Percentiles rank a stretch among this genome's conserved stretches.
phyloP scores from a whole-genome alignment of 2,113 vertebrate species.

The Aegypius monachus region DNA sequence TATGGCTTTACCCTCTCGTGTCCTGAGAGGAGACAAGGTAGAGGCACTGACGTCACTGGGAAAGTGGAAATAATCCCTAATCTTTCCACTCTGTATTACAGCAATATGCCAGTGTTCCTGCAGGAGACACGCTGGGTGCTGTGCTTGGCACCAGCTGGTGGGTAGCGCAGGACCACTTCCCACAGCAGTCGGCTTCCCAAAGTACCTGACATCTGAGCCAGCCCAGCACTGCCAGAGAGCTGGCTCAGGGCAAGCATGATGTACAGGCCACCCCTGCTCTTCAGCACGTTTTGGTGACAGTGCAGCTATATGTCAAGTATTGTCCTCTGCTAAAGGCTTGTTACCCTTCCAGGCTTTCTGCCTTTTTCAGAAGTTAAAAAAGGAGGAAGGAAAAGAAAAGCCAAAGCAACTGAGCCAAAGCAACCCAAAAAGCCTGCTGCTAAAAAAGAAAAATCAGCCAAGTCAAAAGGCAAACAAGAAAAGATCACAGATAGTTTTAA shows the following conservation, averaged over 20 bases:
- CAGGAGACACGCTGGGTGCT: rapidly evolving
- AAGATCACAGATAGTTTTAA: conserved; percentile 97
- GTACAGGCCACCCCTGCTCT: not conserved
- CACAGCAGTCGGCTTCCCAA: rapidly evolving
- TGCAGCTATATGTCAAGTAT: not conserved
- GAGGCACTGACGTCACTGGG: not conserved
- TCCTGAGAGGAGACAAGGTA: not conserved
- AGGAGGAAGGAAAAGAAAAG: conserved; percentile 81
- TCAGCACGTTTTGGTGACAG: not conserved
- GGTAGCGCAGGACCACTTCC: not conserved
- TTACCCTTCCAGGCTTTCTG: not conserved
- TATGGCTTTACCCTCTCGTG: not conserved
- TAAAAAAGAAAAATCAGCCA: conserved; percentile 67
- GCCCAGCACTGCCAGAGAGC: not conserved
- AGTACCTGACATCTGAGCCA: not conserved
- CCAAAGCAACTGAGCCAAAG: conserved; percentile 73
- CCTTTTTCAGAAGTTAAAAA: conserved; percentile 78
- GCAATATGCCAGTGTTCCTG: not conserved
- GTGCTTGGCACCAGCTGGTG: not conserved
- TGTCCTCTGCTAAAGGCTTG: not conserved
- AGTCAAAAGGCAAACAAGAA: conserved; percentile 89
- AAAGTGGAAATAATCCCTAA: not conserved
- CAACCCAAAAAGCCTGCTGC: conserved; percentile 70
- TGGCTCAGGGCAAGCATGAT: not conserved
- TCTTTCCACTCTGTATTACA: not conserved